A percentile compares a stretch with the other conserved stretches of the same genome.
Conservation (phyloP, 1,140 invertebrate species). For the Diorhabda carinulata region DNA sequence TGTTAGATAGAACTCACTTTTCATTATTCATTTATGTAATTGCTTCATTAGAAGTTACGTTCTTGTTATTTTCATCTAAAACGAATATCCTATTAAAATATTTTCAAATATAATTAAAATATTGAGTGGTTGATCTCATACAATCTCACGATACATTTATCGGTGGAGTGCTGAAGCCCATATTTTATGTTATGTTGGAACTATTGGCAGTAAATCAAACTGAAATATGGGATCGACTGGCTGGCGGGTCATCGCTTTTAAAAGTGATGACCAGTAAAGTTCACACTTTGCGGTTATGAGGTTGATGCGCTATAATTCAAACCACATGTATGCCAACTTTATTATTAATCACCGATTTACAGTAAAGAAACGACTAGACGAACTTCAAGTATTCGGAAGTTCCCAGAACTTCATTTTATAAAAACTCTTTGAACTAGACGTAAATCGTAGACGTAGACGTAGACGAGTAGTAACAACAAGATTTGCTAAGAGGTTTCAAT, state of each 20-base stretch:
- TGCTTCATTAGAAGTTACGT: too few species aligned
- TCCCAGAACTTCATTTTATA: too few species aligned
- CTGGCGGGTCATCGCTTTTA: slow-evolving; percentile 14
- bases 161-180: slow-evolving; percentile 9
- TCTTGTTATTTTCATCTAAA: too few species aligned
- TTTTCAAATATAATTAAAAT: too few species aligned
- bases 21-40: too few species aligned
- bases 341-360: slow-evolving; percentile 21
- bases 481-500: too few species aligned
- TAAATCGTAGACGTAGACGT: too few species aligned
- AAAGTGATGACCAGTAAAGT: slow-evolving; percentile 22
- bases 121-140: neutral
- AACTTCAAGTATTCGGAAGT: too few species aligned
- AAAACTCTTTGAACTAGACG: too few species aligned
- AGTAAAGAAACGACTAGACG: neutral
- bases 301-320: slow-evolving; percentile 20
- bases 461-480: too few species aligned
- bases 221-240: slow-evolving; percentile 7
- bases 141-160: slow-evolving; percentile 3
- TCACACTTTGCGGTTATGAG: slow-evolving; percentile 19
- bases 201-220: slow-evolving; percentile 17
- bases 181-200: slow-evolving; percentile 13
- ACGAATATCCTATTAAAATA: too few species aligned
- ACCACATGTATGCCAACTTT: slow-evolving; percentile 16
- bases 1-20: too few species aligned